Percentiles rank a stretch among this genome's conserved stretches.
Conservation (phyloP, 2,888 invertebrate genomes). For the Orthonevra nobilis region DNA sequence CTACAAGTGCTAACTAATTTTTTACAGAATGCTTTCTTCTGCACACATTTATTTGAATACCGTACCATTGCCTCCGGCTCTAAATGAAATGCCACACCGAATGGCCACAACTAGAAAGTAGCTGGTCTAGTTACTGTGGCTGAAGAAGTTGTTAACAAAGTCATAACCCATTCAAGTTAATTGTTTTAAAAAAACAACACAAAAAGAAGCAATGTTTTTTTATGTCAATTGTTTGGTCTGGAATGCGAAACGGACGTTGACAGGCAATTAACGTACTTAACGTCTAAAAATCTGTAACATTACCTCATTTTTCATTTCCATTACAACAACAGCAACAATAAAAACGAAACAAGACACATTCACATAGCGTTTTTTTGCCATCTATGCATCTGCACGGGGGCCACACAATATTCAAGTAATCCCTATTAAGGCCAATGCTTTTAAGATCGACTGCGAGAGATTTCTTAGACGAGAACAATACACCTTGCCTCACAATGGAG, state of each 20-base stretch:
- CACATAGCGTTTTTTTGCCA: slow-evolving; percentile 19
- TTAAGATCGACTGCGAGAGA: slow-evolving; percentile 32
- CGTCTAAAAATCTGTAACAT: neutral
- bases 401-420: slow-evolving; percentile 1
- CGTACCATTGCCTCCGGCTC: neutral
- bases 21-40: no score
- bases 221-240: slow-evolving; percentile 15
- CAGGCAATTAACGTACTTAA: slow-evolving; percentile 20
- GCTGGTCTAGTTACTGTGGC: slow-evolving; percentile 33
- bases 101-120: slow-evolving; percentile 32
- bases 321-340: no score
- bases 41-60: no score
- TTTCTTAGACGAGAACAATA: slow-evolving; percentile 50
- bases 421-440: slow-evolving; percentile 62
- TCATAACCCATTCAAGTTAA: slow-evolving; percentile 4
- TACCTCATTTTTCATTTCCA: slow-evolving; percentile 14
- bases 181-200: slow-evolving; percentile 15
- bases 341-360: slow-evolving; percentile 27
- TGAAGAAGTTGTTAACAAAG: neutral
- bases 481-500: slow-evolving; percentile 51
- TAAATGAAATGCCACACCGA: neutral
- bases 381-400: neutral
- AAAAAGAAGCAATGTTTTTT: neutral
- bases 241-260: slow-evolving; percentile 45
- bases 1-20: neutral